Evolutionary conservation across 1,140 invertebrate genomes (phyloP), one percentile per base, ranked within the genome.

Genomic region (Hylaeus anthracinus): DNA sequence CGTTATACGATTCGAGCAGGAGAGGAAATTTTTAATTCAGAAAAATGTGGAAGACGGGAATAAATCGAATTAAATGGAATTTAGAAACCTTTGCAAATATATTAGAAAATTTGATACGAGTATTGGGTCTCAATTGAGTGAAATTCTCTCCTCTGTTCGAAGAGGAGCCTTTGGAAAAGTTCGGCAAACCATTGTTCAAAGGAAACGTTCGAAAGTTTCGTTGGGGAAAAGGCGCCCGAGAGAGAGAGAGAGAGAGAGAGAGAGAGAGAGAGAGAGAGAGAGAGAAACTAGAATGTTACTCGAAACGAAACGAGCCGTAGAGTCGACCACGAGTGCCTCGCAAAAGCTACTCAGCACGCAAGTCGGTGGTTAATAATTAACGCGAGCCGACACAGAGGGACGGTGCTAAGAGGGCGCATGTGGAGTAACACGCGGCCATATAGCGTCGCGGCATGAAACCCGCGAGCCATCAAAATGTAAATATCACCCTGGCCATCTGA

Each of bases 321-420:
- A 87, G 83, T 65, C 70, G 81, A 75, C 82, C 80, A 69, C 70
- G 73, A 74, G 79, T 60, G 76, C 45, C 26, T 65, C 63, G 73
- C 69, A 74, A 80, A 81, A 86, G 80, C 87, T 89, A 84, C 71
- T 79, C 64, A 48, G 63, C 76, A 56, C 75, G 73, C 70, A 82
- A 83, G 82, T 82, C 83, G 84, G 65, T 89, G 83, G 84, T 90
- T 90, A 90, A 90, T 90, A 90, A 90, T 90, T 90, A 89, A 90
- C 88, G 82, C 84, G 77, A 85, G 75, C 85, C 85, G 67, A 79
- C 76, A 66, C 58, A 61, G 58, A 61, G 63, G 56, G 48, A 60
- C 58, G 37, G 66, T 63, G 75, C 82, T 75, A 80, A 84, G 84
- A 83, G 88, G 77, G 41, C 51, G 69, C 78, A 53, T 74, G 66